Evolutionary conservation across 35 echinoderm and acorn worm genomes (phyloP).

Genomic region (Lytechinus variegatus): DNA sequence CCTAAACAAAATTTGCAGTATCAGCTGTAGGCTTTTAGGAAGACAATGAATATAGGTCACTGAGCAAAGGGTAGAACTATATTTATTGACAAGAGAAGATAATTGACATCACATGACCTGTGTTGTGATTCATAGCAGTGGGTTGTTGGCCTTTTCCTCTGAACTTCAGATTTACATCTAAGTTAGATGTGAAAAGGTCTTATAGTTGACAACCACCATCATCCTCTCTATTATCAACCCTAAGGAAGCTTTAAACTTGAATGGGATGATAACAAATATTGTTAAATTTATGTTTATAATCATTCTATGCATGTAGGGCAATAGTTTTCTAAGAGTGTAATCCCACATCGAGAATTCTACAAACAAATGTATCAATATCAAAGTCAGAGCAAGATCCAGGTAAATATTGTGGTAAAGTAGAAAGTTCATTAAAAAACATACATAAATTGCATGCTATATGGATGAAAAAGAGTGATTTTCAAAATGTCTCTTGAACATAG

Average conservation of each 20-base stretch:
- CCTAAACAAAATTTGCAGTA: not conserved
- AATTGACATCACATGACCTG: slow-evolving; percentile 1
- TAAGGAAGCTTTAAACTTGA: no score
- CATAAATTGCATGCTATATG: no score
- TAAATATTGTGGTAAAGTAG: not conserved
- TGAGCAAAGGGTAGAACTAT: not conserved
- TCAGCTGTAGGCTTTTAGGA: not conserved
- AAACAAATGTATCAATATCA: not conserved
- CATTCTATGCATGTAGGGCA: not conserved
- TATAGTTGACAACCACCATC: not conserved
- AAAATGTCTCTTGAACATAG: no score
- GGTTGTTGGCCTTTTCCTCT: not conserved
- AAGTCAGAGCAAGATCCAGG: not conserved
- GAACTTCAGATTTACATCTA: not conserved
- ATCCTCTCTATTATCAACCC: not conserved
- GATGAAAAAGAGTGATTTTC: no score
- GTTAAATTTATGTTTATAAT: not conserved
- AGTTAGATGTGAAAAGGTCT: not conserved
- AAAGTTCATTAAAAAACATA: no score
- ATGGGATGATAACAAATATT: not conserved
- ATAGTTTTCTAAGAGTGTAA: not conserved
- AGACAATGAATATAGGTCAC: slow-evolving; percentile 3
- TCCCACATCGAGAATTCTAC: not conserved
- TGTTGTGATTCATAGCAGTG: not conserved
- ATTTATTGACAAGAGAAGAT: not conserved